Evolutionary conservation across 1,140 invertebrate species (phyloP).

Genomic region (Panulirus ornatus): DNA sequence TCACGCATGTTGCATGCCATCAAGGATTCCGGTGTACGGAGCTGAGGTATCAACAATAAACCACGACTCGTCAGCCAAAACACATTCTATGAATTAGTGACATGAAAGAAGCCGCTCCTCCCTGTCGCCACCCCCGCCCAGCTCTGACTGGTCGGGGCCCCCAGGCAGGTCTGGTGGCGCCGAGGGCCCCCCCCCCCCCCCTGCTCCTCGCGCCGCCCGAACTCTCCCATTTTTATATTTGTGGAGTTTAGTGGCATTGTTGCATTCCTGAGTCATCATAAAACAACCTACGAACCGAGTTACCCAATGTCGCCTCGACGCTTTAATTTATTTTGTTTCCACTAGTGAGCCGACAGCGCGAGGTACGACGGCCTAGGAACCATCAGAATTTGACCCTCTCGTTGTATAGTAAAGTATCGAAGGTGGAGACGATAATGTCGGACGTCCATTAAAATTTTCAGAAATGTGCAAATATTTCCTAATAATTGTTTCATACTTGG

Average conservation of each 20-base stretch:
- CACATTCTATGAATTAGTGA: conserved; percentile 55
- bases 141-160: too few species aligned
- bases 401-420: conserved; percentile 13
- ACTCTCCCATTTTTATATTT: conserved; percentile 62
- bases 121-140: background rate
- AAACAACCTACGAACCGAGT: conserved; percentile 57
- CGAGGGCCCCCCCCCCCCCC: background rate
- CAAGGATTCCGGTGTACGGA: conserved; percentile 30
- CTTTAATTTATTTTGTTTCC: background rate
- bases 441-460: conserved; percentile 10
- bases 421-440: background rate
- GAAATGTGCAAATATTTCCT: conserved; percentile 50
- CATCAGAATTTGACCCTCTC: background rate
- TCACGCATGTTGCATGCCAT: too few species aligned
- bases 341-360: too few species aligned
- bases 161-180: background rate
- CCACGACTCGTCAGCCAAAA: conserved; percentile 27
- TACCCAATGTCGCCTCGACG: background rate
- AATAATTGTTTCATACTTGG: conserved; percentile 61
- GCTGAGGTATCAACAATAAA: conserved; percentile 50
- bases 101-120: conserved; percentile 37
- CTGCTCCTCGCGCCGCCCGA: background rate
- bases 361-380: too few species aligned
- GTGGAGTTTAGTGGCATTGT: conserved; percentile 68
- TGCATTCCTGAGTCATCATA: conserved; percentile 69